Evolutionary conservation across 2,113 vertebrate species (phyloP).

Genomic region (Cichladusa arquata): DNA sequence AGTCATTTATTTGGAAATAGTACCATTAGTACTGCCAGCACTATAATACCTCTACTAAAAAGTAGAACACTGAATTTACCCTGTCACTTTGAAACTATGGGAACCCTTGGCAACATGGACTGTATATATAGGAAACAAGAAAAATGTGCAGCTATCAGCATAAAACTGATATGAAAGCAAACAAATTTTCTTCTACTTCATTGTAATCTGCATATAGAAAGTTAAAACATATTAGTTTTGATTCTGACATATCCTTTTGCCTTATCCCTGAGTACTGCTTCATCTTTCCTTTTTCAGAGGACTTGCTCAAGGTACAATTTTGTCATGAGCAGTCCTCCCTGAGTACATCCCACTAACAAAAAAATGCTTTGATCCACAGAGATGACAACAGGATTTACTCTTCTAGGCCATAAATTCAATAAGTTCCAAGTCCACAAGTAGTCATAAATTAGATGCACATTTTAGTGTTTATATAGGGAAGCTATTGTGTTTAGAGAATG

Average conservation of each 20-base stretch:
- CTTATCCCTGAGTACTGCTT: neutral
- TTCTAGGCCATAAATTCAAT: constrained; percentile 14
- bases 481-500: constrained; percentile 38
- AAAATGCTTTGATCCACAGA: constrained; percentile 33
- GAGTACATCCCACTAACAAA: neutral
- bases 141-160: neutral
- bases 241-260: neutral
- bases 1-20: neutral
- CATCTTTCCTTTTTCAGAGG: neutral
- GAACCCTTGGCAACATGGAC: neutral
- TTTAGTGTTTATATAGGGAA: constrained; percentile 36
- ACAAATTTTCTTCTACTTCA: neutral
- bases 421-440: neutral
- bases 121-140: neutral
- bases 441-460: constrained; percentile 32
- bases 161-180: neutral
- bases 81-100: neutral
- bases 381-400: constrained; percentile 8
- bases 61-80: neutral
- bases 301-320: neutral
- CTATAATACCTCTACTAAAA: neutral
- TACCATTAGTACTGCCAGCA: neutral
- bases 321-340: neutral
- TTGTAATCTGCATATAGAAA: neutral
- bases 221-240: neutral